phyloP scores from a whole-genome alignment of 2,113 vertebrate genomes.

The Epinephelus moara region DNA sequence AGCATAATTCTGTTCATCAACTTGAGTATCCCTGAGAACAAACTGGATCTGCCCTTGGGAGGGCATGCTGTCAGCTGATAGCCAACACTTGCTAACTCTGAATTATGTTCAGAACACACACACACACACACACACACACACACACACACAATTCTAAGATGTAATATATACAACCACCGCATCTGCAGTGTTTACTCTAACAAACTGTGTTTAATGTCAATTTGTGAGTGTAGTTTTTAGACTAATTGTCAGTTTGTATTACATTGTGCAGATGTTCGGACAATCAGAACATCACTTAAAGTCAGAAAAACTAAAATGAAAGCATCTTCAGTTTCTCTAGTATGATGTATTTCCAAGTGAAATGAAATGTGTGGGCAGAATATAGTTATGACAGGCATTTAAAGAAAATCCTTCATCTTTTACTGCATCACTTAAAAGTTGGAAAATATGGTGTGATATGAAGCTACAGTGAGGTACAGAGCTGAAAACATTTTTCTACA shows the following conservation, averaged over 20 bases:
- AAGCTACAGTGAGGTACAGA: background rate
- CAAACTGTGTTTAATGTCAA: background rate
- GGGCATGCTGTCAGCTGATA: conserved; percentile 29
- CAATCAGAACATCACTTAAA: background rate
- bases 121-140: background rate
- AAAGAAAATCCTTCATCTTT: background rate
- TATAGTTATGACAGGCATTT: background rate
- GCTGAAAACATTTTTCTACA: background rate
- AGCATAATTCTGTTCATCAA: conserved; percentile 65
- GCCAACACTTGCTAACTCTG: conserved; percentile 13
- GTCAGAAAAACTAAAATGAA: background rate
- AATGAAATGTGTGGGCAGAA: background rate
- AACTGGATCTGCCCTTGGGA: conserved; percentile 48
- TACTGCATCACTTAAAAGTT: background rate
- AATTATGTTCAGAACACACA: conserved; percentile 1
- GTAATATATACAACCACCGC: background rate
- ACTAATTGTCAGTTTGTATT: background rate
- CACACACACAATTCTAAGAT: background rate
- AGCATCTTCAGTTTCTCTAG: background rate
- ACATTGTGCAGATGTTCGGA: background rate
- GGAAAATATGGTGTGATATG: too few species aligned
- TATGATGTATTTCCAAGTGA: background rate
- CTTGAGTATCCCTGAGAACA: conserved; percentile 49
- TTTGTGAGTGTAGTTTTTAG: background rate
- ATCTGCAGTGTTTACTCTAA: background rate